phyloP scores from a whole-genome alignment of 2,797 vertebrate species.

The Furcifer pardalis region DNA sequence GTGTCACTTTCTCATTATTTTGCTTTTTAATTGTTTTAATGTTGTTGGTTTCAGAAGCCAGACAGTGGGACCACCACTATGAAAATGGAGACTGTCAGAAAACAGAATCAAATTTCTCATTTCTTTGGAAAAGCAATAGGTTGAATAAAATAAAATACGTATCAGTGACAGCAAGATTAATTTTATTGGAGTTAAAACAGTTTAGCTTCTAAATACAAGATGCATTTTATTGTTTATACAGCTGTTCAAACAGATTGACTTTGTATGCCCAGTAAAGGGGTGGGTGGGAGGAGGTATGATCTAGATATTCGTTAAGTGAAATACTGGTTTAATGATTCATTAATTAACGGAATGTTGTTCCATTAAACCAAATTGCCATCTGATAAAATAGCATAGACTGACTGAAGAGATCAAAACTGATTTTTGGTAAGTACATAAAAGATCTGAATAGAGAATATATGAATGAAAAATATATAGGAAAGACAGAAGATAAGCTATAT shows the following conservation, averaged over 20 bases:
- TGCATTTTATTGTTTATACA: constrained; percentile 65
- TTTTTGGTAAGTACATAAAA: constrained; percentile 47
- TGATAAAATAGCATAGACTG: constrained; percentile 62
- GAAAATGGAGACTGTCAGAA: constrained; percentile 62
- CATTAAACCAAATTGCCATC: constrained; percentile 59
- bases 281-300: constrained; percentile 55
- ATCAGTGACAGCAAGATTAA: constrained; percentile 54
- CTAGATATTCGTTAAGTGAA: constrained; percentile 59
- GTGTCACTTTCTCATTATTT: constrained; percentile 53
- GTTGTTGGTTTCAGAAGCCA: constrained; percentile 55
- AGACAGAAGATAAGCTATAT: constrained; percentile 58
- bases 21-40: constrained; percentile 54
- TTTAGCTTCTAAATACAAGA: constrained; percentile 67
- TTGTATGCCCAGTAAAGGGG: constrained; percentile 50
- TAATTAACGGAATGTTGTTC: constrained; percentile 71
- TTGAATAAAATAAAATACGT: constrained; percentile 57
- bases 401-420: constrained; percentile 52
- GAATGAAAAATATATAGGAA: constrained; percentile 52
- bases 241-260: constrained; percentile 72
- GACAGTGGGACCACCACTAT: constrained; percentile 50
- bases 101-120: constrained; percentile 51
- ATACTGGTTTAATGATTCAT: constrained; percentile 70
- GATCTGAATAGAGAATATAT: constrained; percentile 31
- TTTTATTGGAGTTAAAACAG: constrained; percentile 66
- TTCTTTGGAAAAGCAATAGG: constrained; percentile 61